phyloP scores from a whole-genome alignment of 2,797 vertebrate genomes.

The Gambusia yucatana region DNA sequence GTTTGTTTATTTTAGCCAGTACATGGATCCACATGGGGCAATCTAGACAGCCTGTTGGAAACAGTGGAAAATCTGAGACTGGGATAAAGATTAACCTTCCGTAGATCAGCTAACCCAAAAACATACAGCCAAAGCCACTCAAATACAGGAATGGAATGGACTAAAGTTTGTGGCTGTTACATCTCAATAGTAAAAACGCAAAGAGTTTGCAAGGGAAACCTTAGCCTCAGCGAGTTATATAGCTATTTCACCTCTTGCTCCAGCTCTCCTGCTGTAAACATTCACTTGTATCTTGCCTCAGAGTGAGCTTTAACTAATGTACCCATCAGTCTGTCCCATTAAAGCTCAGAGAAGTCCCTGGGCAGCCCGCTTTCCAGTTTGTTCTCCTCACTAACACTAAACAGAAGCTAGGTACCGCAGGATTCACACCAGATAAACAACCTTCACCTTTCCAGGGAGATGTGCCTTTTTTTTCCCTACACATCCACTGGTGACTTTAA shows the following conservation, averaged over 20 bases:
- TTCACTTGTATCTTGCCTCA: conserved; percentile 37
- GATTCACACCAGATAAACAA: conserved; percentile 67
- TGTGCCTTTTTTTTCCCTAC: conserved; percentile 39
- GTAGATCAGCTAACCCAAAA: neutral
- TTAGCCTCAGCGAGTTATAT: neutral
- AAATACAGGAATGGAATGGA: neutral
- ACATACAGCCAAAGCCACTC: neutral
- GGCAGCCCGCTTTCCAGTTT: conserved; percentile 66
- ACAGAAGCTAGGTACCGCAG: conserved; percentile 55
- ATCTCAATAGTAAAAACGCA: neutral
- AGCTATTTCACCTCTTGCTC: conserved; percentile 62
- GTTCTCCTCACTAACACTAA: conserved; percentile 63
- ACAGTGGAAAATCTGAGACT: neutral
- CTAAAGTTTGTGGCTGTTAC: neutral
- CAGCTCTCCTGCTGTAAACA: conserved; percentile 51
- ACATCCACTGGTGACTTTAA: conserved; percentile 68
- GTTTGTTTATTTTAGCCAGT: neutral
- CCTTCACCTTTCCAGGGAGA: conserved; percentile 63
- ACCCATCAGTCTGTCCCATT: conserved; percentile 69
- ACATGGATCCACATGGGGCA: neutral
- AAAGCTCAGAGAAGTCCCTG: conserved; percentile 69
- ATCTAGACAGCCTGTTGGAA: neutral
- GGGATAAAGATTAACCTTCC: neutral
- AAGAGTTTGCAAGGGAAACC: neutral
- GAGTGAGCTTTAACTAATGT: conserved; percentile 63